phyloP scores from a whole-genome alignment of 1,140 invertebrate species.

The Cephus cinctus region DNA sequence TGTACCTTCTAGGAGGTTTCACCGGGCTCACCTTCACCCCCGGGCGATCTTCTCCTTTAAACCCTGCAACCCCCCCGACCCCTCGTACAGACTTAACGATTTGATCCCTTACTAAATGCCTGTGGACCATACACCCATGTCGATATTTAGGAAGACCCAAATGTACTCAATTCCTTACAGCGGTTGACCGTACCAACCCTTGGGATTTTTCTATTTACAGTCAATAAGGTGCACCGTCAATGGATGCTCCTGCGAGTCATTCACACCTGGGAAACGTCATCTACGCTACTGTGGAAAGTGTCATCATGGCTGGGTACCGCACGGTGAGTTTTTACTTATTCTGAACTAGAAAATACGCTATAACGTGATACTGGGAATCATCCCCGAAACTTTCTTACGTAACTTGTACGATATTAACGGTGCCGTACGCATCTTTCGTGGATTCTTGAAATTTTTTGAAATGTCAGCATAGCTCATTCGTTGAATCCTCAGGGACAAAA shows the following conservation, averaged over 20 bases:
- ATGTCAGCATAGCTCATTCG: slow-evolving; percentile 51
- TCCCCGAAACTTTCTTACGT: too few relatives aligned
- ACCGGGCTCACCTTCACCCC: slow-evolving; percentile 9
- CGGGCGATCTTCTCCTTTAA: slow-evolving; percentile 30
- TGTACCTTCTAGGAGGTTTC: neutral
- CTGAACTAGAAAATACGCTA: too few relatives aligned
- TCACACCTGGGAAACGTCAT: slow-evolving; percentile 70
- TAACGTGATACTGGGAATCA: too few relatives aligned
- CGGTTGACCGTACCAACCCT: neutral
- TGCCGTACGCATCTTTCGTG: neutral
- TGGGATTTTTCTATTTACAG: slow-evolving; percentile 53
- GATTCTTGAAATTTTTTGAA: slow-evolving; percentile 33
- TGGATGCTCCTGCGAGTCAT: slow-evolving; percentile 72
- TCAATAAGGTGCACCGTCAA: slow-evolving; percentile 72
- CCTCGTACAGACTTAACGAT: too few relatives aligned
- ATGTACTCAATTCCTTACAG: slow-evolving; percentile 12
- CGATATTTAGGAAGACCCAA: too few relatives aligned
- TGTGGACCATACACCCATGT: too few relatives aligned
- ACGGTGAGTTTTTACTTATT: too few relatives aligned
- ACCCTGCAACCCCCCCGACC: too few relatives aligned
- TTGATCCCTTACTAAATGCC: too few relatives aligned
- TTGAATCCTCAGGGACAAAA: slow-evolving; percentile 48
- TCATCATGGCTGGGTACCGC: slow-evolving; percentile 76
- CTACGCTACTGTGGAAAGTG: slow-evolving; percentile 73
- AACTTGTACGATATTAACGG: too few relatives aligned